These are phyloP conservation scores for Anabacerthia variegaticeps DNA, from an alignment of 2,797 vertebrate genomes.

Conservation along the genomic window DNA sequence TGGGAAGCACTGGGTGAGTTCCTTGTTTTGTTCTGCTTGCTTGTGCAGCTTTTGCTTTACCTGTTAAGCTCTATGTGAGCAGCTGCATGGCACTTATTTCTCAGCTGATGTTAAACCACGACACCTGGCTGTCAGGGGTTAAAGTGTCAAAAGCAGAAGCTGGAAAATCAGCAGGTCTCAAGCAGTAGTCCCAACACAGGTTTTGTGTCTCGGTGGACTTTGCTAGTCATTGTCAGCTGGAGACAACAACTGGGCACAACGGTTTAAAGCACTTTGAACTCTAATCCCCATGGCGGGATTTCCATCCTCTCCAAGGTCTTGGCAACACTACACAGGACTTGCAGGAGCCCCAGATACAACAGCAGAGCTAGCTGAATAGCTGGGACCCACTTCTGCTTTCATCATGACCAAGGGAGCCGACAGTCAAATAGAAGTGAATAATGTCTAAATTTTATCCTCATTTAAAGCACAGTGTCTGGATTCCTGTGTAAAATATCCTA, in stretches of 20 bases:
- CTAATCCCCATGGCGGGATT: not conserved
- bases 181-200: not conserved
- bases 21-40: not conserved
- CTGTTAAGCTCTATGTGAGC: not conserved
- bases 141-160: not conserved
- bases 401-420: not conserved
- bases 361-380: not conserved
- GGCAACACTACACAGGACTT: slow-evolving; percentile 26
- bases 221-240: slow-evolving; percentile 28
- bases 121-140: not conserved
- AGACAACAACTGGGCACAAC: not conserved
- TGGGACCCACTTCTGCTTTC: not conserved
- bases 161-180: not conserved
- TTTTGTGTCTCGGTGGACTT: slow-evolving; percentile 15
- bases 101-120: not conserved
- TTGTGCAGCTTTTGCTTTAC: not conserved
- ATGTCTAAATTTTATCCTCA: not conserved
- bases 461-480: not conserved
- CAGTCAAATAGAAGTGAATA: not conserved
- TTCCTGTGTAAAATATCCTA: not conserved
- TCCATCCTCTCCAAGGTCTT: slow-evolving; percentile 7
- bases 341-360: slow-evolving; percentile 30
- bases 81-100: not conserved
- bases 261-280: slow-evolving; percentile 30
- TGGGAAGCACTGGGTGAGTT: not conserved